Percentiles rank a stretch among this genome's conserved stretches.
Conservation (phyloP, 2,113 vertebrate species). For the Vulpes vulpes region DNA sequence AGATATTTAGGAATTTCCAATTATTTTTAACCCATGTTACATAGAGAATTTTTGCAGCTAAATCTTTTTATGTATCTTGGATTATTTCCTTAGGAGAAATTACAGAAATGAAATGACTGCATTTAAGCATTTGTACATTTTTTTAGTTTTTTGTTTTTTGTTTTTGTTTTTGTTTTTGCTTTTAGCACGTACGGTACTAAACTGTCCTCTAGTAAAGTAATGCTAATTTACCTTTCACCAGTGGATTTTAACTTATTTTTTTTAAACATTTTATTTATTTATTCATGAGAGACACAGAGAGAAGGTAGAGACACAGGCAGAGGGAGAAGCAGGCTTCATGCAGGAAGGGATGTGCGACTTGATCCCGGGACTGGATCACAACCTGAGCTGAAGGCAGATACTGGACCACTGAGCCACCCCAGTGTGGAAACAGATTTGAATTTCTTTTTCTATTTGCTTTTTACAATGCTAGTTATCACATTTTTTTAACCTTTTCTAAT, state of each 20-base stretch:
- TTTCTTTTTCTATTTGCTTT: neutral
- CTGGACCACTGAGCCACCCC: too few species aligned
- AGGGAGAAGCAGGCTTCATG: too few species aligned
- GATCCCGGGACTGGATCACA: too few species aligned
- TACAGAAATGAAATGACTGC: neutral
- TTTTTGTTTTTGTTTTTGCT: neutral
- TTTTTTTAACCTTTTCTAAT: neutral
- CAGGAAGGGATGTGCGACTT: too few species aligned
- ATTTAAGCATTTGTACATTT: neutral
- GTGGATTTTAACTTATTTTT: neutral
- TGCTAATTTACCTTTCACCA: neutral
- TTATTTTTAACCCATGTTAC: neutral
- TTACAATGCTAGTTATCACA: neutral
- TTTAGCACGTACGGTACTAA: neutral
- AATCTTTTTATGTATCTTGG: neutral
- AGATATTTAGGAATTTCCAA: neutral
- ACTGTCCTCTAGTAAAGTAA: neutral
- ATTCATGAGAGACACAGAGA: too few species aligned
- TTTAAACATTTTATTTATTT: too few species aligned
- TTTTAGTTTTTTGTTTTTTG: neutral
- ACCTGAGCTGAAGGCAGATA: too few species aligned
- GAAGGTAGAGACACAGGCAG: too few species aligned
- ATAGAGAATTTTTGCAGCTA: neutral
- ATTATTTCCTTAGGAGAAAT: neutral
- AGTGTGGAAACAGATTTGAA: neutral